Conservation (phyloP, 2,113 vertebrate species). For the Etia nguti region DNA sequence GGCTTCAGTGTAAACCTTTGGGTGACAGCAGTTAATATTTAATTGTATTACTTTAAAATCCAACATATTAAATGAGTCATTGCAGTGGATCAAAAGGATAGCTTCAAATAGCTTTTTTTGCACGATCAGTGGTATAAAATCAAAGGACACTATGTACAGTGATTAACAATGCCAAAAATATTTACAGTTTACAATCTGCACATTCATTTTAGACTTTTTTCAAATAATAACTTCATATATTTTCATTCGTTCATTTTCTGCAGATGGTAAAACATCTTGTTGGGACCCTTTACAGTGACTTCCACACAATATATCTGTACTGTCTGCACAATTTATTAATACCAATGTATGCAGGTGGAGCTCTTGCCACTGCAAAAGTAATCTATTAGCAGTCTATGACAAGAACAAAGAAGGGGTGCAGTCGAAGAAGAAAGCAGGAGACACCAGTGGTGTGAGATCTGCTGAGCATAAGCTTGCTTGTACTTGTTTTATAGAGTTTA, state of each 20-base stretch:
- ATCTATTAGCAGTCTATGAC: background rate
- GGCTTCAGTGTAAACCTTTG: background rate
- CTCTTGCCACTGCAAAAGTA: background rate
- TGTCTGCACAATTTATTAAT: background rate
- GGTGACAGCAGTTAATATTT: background rate
- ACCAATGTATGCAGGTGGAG: background rate
- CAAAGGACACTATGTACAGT: rapidly evolving
- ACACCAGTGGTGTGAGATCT: background rate
- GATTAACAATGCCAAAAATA: background rate
- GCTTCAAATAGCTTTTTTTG: background rate
- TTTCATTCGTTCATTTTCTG: background rate
- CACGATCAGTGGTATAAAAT: background rate
- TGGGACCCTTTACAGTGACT: background rate
- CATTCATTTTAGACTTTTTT: background rate
- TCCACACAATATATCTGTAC: background rate
- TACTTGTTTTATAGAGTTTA: background rate
- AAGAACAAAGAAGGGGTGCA: background rate
- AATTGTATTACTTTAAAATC: background rate
- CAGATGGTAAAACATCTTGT: background rate
- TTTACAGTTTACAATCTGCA: background rate
- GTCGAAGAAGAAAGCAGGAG: background rate
- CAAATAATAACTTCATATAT: background rate
- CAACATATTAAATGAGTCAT: background rate
- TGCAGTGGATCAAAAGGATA: background rate
- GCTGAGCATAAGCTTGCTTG: background rate